A percentile compares a stretch with the other conserved stretches of the same genome.
phyloP scores from a whole-genome alignment of 2,888 invertebrate species.

The Eupithecia vulgata region DNA sequence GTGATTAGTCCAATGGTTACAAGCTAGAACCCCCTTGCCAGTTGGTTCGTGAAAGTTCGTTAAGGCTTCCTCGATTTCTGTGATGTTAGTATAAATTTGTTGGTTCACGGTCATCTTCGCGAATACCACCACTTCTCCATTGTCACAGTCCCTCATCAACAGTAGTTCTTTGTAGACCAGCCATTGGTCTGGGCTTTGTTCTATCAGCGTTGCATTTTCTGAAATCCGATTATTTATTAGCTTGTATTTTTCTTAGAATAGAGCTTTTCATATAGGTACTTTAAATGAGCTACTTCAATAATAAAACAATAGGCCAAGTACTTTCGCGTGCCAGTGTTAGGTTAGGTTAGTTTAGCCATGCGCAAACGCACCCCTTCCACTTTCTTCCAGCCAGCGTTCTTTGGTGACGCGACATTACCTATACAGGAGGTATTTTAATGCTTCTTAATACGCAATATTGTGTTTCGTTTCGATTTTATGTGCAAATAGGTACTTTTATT shows the following conservation, averaged over 20 bases:
- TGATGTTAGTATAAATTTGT: background rate
- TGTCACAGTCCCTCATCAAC: slow-evolving; percentile 5
- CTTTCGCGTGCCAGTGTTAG: no score
- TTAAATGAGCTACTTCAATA: no score
- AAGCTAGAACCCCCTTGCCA: background rate
- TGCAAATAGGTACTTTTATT: no score
- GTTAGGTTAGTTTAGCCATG: no score
- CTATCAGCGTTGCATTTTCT: slow-evolving; percentile 3
- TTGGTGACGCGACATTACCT: no score
- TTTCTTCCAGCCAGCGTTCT: no score
- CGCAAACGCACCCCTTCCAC: no score
- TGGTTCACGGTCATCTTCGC: background rate
- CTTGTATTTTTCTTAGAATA: background rate
- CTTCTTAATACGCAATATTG: no score
- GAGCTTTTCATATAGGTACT: no score
- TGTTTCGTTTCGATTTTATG: no score
- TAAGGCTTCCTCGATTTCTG: slow-evolving; percentile 6
- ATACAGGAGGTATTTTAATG: no score
- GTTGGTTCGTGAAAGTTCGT: slow-evolving; percentile 1
- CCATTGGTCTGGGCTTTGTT: slow-evolving; percentile 9
- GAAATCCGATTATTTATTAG: background rate
- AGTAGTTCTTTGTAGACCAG: background rate
- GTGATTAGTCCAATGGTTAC: background rate
- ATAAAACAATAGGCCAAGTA: no score
- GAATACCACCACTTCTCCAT: slow-evolving; percentile 3